These are phyloP conservation scores for Sepiola atlantica DNA, from an alignment of 2,888 invertebrate species.

Conservation along the genomic window DNA sequence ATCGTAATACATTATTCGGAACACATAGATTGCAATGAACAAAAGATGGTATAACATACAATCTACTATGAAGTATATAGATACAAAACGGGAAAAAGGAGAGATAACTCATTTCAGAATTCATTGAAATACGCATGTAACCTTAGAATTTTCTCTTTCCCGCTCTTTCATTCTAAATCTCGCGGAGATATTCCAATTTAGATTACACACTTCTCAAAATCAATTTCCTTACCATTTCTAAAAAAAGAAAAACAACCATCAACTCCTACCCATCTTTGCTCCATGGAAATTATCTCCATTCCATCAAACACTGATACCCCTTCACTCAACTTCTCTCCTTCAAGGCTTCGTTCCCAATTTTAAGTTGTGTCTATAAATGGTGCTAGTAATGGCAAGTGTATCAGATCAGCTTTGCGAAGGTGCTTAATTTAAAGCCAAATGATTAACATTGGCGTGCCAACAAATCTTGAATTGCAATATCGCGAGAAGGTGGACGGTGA, in stretches of 20 bases:
- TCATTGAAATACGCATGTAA: no score
- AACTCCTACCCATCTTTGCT: not conserved
- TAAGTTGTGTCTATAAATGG: not conserved
- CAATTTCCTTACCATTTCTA: not conserved
- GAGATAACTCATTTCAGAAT: no score
- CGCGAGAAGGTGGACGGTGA: not conserved
- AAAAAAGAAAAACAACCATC: no score
- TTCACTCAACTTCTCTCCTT: not conserved
- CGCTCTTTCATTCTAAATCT: no score
- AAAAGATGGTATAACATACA: no score
- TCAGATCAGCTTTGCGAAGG: not conserved
- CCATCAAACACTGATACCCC: not conserved
- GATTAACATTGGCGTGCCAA: constrained; percentile 2
- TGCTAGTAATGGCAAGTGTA: not conserved
- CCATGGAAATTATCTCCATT: not conserved
- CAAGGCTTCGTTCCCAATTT: not conserved
- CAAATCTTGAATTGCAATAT: not conserved
- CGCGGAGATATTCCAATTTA: not conserved
- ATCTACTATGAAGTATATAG: no score
- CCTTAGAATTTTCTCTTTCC: no score
- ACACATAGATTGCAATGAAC: no score
- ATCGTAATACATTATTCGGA: no score
- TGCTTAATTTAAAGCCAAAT: not conserved
- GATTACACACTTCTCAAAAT: not conserved
- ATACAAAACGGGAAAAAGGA: no score